phyloP scores from a whole-genome alignment of 2,797 vertebrate genomes.

The Cirrhinus molitorella region DNA sequence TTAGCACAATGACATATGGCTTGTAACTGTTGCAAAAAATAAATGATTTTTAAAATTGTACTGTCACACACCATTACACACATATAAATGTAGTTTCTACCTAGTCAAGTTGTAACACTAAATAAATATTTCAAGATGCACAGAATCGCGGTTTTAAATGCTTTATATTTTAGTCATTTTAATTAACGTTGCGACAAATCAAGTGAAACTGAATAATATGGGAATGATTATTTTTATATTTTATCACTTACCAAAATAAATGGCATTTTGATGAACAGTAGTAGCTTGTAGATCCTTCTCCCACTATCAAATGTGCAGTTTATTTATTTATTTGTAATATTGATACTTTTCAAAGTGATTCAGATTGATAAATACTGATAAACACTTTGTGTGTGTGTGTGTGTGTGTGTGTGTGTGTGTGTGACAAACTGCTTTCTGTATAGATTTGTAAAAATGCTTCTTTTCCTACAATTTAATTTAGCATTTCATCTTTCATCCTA shows the following conservation, averaged over 20 bases:
- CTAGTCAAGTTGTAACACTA: background rate
- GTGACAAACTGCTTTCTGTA: background rate
- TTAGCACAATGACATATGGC: background rate
- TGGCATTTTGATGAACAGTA: background rate
- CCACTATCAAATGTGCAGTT: background rate
- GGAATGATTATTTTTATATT: background rate
- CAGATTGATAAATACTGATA: background rate
- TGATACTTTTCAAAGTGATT: background rate
- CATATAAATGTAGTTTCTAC: background rate
- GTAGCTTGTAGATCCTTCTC: background rate
- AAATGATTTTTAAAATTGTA: background rate
- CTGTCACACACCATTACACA: background rate
- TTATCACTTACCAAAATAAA: background rate
- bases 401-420: too few relatives aligned
- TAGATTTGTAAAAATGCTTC: background rate
- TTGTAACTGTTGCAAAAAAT: background rate
- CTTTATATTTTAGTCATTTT: background rate
- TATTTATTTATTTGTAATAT: background rate
- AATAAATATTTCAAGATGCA: background rate
- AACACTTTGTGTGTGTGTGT: too few relatives aligned
- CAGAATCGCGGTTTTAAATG: background rate
- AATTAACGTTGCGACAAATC: background rate
- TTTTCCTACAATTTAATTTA: background rate
- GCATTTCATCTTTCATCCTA: slow-evolving; percentile 29
- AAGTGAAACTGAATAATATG: background rate